These are phyloP conservation scores for Pasiphila rectangulata DNA, from an alignment of 2,888 invertebrate species.

Conservation along the genomic window DNA sequence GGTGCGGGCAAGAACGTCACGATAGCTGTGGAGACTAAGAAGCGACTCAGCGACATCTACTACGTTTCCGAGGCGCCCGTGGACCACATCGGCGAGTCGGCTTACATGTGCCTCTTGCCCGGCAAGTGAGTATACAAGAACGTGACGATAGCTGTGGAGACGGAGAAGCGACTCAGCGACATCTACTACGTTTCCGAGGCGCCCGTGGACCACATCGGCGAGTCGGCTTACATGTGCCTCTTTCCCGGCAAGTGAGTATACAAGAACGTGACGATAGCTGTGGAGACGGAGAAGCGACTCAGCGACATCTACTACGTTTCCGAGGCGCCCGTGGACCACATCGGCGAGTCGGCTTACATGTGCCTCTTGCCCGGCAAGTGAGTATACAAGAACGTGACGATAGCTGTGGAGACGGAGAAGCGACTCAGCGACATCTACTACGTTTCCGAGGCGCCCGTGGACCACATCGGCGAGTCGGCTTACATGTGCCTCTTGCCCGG, in stretches of 20 bases:
- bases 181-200: conserved; percentile 78
- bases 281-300: conserved; percentile 67
- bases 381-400: conserved; percentile 55
- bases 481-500: conserved; percentile 82
- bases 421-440: conserved; percentile 79
- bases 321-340: conserved; percentile 60
- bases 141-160: conserved; percentile 65
- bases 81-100: conserved; percentile 78
- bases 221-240: conserved; percentile 82
- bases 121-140: conserved; percentile 71
- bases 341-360: conserved; percentile 82
- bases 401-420: conserved; percentile 65
- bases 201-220: conserved; percentile 70
- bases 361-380: conserved; percentile 81
- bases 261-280: conserved; percentile 59
- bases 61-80: conserved; percentile 72
- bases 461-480: conserved; percentile 78
- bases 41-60: conserved; percentile 75
- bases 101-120: conserved; percentile 81
- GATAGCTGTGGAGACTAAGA: conserved; percentile 65
- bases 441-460: conserved; percentile 66
- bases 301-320: conserved; percentile 81
- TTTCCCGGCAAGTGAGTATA: conserved; percentile 77
- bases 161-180: conserved; percentile 70
- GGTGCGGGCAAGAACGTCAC: conserved; percentile 69